Evolutionary conservation across 2,113 vertebrate genomes (phyloP).

Genomic region (Naja naja): DNA sequence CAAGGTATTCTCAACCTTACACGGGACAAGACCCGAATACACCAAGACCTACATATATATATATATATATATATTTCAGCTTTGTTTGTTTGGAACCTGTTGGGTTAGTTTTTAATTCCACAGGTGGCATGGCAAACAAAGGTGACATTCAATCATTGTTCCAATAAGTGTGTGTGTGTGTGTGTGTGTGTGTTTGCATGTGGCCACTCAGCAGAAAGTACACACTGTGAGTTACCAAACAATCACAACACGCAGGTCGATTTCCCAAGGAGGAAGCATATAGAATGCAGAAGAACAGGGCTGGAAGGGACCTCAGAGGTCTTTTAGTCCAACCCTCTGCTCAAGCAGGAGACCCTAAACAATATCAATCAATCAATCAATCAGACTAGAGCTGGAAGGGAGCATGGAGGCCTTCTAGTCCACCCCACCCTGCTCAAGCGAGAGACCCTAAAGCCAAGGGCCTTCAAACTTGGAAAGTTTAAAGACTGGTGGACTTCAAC

Average conservation of each 20-base stretch:
- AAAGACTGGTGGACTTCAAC: too few species aligned
- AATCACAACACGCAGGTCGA: neutral
- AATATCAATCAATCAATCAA: too few species aligned
- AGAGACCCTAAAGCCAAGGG: too few species aligned
- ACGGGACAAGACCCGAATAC: too few species aligned
- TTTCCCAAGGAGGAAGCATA: neutral
- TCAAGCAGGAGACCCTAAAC: too few species aligned
- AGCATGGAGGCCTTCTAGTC: neutral
- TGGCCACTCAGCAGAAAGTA: neutral
- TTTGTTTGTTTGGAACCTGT: neutral
- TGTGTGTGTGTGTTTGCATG: fast-evolving
- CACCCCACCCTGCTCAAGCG: neutral
- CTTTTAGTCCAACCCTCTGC: too few species aligned
- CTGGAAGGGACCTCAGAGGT: neutral
- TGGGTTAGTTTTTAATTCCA: neutral
- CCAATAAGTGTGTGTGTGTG: too few species aligned
- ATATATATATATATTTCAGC: neutral
- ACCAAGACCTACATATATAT: too few species aligned
- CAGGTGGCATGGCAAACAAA: neutral
- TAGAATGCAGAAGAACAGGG: neutral
- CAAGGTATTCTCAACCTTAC: too few species aligned
- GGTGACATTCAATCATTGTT: neutral
- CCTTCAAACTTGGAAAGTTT: too few species aligned
- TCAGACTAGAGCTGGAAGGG: too few species aligned
- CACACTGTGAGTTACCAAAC: neutral